phyloP scores from a whole-genome alignment of 2,797 vertebrate genomes.

The Lepidocolaptes lacrymiger region DNA sequence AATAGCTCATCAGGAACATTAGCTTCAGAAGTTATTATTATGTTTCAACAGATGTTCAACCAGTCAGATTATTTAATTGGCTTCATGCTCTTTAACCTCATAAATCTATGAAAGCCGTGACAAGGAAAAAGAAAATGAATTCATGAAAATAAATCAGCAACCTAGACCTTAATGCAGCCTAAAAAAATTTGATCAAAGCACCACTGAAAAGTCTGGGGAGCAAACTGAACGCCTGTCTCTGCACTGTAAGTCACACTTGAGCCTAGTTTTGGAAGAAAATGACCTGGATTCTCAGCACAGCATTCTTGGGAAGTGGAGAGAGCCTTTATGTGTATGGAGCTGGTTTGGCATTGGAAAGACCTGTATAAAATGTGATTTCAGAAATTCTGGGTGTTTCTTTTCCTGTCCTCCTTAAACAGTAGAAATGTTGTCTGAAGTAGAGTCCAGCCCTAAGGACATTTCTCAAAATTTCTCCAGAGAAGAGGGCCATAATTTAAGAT shows the following conservation, averaged over 20 bases:
- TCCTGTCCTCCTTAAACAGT: neutral
- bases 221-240: neutral
- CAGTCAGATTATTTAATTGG: conserved; percentile 61
- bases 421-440: neutral
- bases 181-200: neutral
- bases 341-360: neutral
- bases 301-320: neutral
- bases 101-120: conserved; percentile 41
- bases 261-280: neutral
- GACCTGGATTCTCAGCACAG: neutral
- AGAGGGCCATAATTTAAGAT: neutral
- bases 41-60: conserved; percentile 60
- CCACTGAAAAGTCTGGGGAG: neutral
- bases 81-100: conserved; percentile 52
- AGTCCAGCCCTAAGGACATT: neutral
- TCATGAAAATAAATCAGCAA: conserved; percentile 40
- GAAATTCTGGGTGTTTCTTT: neutral
- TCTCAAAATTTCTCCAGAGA: neutral
- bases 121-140: conserved; percentile 24
- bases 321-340: neutral
- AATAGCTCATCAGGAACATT: conserved; percentile 17
- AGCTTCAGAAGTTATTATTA: conserved; percentile 17
- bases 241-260: neutral
- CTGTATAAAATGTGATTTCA: neutral
- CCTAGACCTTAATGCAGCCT: neutral